These are phyloP conservation scores for Coreius guichenoti DNA, from an alignment of 2,797 vertebrate species.

Conservation along the genomic window DNA sequence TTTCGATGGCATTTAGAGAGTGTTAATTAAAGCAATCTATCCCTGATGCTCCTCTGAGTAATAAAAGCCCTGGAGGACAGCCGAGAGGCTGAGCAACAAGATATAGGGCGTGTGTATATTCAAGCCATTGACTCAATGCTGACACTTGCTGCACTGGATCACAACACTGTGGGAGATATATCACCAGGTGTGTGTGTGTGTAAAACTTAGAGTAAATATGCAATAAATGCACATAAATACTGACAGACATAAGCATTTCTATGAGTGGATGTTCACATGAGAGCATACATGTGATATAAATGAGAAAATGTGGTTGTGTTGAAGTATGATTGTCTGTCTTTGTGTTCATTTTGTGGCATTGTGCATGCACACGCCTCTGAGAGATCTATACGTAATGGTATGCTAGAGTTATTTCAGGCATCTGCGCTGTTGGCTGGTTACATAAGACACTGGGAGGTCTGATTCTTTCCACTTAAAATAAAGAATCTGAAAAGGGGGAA, in stretches of 20 bases:
- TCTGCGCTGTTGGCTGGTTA: conserved; percentile 43
- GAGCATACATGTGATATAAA: background rate
- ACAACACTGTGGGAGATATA: conserved; percentile 2
- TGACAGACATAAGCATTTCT: background rate
- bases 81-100: conserved; percentile 18
- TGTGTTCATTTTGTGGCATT: conserved; percentile 1
- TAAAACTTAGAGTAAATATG: background rate
- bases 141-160: conserved; percentile 23
- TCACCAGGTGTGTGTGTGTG: background rate
- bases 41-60: conserved; percentile 47
- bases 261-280: background rate
- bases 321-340: conserved; percentile 9
- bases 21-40: conserved; percentile 60
- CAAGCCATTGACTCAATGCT: conserved; percentile 23
- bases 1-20: conserved; percentile 52
- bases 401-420: conserved; percentile 51
- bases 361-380: conserved; percentile 14
- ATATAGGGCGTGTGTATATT: conserved; percentile 31
- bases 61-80: conserved; percentile 46
- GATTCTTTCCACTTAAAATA: conserved; percentile 53
- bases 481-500: conserved; percentile 13
- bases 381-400: conserved; percentile 46
- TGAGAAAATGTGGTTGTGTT: conserved; percentile 15
- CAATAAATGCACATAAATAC: background rate
- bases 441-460: conserved; percentile 52